Evolutionary conservation across 2,113 vertebrate species (phyloP), one percentile per base, ranked within the genome.

Genomic region (Cariama cristata): DNA sequence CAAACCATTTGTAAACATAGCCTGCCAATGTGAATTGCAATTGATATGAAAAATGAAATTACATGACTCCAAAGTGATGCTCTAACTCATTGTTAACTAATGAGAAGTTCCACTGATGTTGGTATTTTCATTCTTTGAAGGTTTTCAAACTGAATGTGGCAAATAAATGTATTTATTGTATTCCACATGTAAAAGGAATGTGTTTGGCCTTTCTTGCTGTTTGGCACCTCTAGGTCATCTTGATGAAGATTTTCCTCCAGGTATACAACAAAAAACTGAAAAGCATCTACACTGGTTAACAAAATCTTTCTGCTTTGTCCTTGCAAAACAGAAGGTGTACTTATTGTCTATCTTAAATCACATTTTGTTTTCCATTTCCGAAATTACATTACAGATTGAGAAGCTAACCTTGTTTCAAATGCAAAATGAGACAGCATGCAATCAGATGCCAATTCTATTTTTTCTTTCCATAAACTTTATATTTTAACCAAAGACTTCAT

Each of bases 1-100:
- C 0, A 42, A 86, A 67, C 4, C 52, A 52, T 5, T 71, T 79
- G 16, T 55, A 82, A 93, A 40, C 32, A 32, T 7, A 66, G 55
- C 14, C 24, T 62, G 27, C 11, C 38, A 88, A 55, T 0, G 0
- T 53, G 38, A 23, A 91, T 56, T 2, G 0, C 28, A 56, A 49
- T 12, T n/a, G 7, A 50, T 60, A 56, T 0, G 1, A 91, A 67
- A 87, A 94, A 50, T 4, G 1, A 63, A 83, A 86, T 28, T 30
- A 45, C 6, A 2, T 42, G 18, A 93, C 12, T 44, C 24, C 60
- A 52, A 88, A 93, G 16, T 42, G 11, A 11, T 3, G 2, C 20
- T 86, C 47, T 55, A 52, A 64, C 5, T 50, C 87, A 32, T 40
- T 63, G 12, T 63, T 59, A 82, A 17, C 53, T 64, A 59, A 79